A percentile compares a stretch with the other conserved stretches of the same genome.
Evolutionary conservation across 2,888 invertebrate species (phyloP).

Genomic region (Pycnomerus fuliginosus): DNA sequence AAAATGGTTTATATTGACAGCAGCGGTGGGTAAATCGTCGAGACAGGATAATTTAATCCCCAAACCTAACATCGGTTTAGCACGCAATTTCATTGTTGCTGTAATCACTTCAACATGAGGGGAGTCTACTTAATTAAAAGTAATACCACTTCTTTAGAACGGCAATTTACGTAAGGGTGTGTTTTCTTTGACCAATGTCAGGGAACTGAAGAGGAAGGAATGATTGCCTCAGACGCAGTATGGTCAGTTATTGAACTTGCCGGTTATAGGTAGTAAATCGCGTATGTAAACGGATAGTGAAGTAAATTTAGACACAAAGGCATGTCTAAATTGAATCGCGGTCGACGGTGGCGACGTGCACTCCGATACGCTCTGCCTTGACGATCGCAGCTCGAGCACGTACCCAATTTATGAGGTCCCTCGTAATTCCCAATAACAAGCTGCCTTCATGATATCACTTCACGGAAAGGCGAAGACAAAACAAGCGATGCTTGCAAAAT

Average conservation of each 20-base stretch:
- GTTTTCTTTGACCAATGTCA: too few relatives aligned
- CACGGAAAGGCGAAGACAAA: too few relatives aligned
- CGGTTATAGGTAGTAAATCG: conserved; percentile 21
- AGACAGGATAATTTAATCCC: conserved; percentile 18
- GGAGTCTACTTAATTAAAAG: conserved; percentile 12
- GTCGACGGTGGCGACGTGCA: conserved; percentile 30
- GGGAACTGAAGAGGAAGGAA: too few relatives aligned
- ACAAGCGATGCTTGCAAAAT: neutral
- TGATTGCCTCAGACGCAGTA: too few relatives aligned
- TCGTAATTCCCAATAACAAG: too few relatives aligned
- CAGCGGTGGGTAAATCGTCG: too few relatives aligned
- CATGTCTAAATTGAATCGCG: conserved; percentile 37
- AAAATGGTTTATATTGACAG: too few relatives aligned
- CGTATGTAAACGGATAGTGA: conserved; percentile 21
- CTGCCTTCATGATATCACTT: too few relatives aligned
- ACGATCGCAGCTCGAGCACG: conserved; percentile 39
- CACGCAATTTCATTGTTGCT: conserved; percentile 20
- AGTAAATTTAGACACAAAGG: conserved; percentile 40
- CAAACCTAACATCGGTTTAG: conserved; percentile 8
- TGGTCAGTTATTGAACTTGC: conserved; percentile 23
- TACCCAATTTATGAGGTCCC: conserved; percentile 41
- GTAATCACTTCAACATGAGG: conserved; percentile 18
- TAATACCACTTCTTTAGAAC: conserved; percentile 1
- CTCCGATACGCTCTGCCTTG: conserved; percentile 36
- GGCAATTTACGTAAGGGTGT: too few relatives aligned